These are phyloP conservation scores for Pelmatolapia mariae DNA, from an alignment of 2,113 vertebrate species.

Conservation along the genomic window DNA sequence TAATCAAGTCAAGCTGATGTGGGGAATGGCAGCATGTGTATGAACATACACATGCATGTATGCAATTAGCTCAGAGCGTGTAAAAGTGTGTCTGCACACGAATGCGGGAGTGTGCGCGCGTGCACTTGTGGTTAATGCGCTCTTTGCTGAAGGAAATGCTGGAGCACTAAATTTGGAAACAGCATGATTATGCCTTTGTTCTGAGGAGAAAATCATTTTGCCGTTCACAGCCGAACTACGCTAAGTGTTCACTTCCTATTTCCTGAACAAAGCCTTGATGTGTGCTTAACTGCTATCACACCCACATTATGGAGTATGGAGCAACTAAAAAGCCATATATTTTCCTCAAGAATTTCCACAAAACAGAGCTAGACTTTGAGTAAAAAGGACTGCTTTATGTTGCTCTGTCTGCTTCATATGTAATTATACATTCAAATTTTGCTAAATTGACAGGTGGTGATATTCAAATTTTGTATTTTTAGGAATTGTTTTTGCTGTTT, in stretches of 20 bases:
- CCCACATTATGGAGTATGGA: slow-evolving; percentile 3
- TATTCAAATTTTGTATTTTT: not conserved
- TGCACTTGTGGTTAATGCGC: slow-evolving; percentile 27
- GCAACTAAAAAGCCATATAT: not conserved
- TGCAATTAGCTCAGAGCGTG: slow-evolving; percentile 26
- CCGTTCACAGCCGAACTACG: not conserved
- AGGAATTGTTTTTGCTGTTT: not conserved
- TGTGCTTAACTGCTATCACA: slow-evolving; percentile 16
- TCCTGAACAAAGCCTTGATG: slow-evolving; percentile 39
- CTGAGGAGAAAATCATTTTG: slow-evolving; percentile 33
- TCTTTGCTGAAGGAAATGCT: slow-evolving; percentile 27
- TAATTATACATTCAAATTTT: not conserved
- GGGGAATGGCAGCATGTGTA: not conserved
- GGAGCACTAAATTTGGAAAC: slow-evolving; percentile 8
- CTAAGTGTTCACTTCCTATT: slow-evolving; percentile 45
- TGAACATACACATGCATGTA: not conserved
- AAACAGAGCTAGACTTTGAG: not conserved
- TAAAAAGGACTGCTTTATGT: not conserved
- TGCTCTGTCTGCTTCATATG: not conserved
- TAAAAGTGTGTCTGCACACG: not conserved
- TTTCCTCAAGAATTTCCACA: not conserved
- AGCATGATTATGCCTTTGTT: slow-evolving; percentile 25
- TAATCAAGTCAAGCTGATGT: slow-evolving; percentile 56
- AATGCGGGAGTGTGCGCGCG: not conserved
- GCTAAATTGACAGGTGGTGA: not conserved